Base-by-base conservation (phyloP, 2,113 vertebrate species). In the Silurus meridionalis region DNA sequence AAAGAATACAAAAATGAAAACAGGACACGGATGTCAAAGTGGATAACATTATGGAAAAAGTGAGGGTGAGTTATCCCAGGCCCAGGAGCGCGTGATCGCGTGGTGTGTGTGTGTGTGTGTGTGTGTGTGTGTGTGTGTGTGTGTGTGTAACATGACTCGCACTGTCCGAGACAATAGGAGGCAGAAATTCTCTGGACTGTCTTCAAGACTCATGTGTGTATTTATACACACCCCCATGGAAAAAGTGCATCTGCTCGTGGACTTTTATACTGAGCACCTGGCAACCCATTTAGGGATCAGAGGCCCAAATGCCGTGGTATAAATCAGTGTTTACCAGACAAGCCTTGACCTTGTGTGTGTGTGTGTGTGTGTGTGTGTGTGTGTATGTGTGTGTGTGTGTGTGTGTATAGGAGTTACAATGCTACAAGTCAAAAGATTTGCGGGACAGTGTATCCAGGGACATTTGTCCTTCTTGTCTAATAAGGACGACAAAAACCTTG, bases 151-250 rank as follows among this genome's bases (percentile, higher is more conserved):
- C 55, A 52, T 86, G 83, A 85, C 83, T 66, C 83, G 28, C 23
- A 72, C 28, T 71, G 52, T 61, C 66, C 11, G 28, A 86, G 85
- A 86, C 84, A 86, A 86, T 86, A 80, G 84, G 53, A 79, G 66
- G 63, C 77, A 57, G 64, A 86, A 37, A 86, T 86, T 80, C 84
- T 78, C 84, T 86, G 84, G 84, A 86, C 84, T 25, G 77, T 86
- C 84, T 86, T 86, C 77, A 86, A 86, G 84, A 86, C 84, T 86
- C 48, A 67, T 57, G 84, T 3, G 61, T n/a, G 75, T 80, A 80
- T 86, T 86, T 80, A 57, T 86, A 86, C 84, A 71, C 55, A 3
- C 10, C 19, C 85, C 85, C 25, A 64, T 66, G 74, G 74, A 78
- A 78, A 85, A 85, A 77, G n/a, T 23, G 48, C 77, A 81, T 81